Evolutionary conservation across 2,113 vertebrate genomes (phyloP).

Genomic region (Ardeotis arabs): DNA sequence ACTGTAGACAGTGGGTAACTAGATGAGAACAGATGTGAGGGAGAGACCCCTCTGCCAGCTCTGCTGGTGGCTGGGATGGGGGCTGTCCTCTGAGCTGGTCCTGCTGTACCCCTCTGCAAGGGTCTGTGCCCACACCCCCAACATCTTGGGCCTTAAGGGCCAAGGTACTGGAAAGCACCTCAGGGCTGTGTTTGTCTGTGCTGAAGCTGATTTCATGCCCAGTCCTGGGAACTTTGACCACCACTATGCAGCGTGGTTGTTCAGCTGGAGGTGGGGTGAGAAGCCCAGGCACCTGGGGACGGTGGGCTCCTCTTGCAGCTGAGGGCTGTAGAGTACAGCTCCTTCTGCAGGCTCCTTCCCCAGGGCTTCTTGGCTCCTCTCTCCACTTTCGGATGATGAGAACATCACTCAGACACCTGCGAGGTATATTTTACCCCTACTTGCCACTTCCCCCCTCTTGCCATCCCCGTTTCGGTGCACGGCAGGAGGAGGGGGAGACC

Average conservation of each 20-base stretch:
- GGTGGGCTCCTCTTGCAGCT: background rate
- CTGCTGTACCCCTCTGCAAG: background rate
- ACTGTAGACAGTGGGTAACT: background rate
- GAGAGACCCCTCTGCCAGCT: background rate
- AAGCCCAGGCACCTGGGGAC: background rate
- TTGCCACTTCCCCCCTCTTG: background rate
- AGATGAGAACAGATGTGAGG: background rate
- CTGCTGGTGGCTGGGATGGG: background rate
- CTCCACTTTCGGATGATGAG: fast-evolving
- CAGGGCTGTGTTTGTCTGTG: background rate
- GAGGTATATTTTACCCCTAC: background rate
- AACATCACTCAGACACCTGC: background rate
- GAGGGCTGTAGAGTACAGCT: background rate
- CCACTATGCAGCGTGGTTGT: background rate
- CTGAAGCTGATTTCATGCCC: background rate
- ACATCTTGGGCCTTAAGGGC: background rate
- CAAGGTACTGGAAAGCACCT: background rate
- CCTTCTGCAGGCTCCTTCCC: background rate
- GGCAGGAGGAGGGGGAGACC: background rate
- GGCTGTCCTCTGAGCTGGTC: background rate
- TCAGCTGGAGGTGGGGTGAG: background rate
- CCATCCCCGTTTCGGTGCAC: fast-evolving
- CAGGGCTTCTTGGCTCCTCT: background rate
- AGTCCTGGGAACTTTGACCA: background rate
- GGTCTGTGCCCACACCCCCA: background rate